A percentile compares a stretch with the other conserved stretches of the same genome.
Conservation (phyloP, 2,888 invertebrate species). For the Agriopis marginaria region DNA sequence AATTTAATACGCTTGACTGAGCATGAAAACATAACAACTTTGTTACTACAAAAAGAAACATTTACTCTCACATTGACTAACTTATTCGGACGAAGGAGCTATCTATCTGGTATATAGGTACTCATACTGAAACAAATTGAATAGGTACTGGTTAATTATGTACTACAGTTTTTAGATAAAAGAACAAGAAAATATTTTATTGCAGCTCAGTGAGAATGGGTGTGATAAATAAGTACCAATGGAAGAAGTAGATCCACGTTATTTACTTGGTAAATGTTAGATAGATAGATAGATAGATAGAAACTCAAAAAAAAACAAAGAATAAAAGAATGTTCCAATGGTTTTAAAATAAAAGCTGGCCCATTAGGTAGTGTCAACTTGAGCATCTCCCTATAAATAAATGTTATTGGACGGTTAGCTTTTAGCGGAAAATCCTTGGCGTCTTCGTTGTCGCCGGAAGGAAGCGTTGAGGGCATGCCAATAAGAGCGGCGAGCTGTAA, state of each 20-base stretch:
- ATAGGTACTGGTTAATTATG: neutral
- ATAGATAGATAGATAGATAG: too few relatives aligned
- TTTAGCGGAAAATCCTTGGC: conserved; percentile 66
- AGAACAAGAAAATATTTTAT: neutral
- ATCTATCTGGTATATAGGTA: neutral
- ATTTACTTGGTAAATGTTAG: conserved; percentile 3
- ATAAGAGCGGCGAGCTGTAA: conserved; percentile 76
- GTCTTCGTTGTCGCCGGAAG: conserved; percentile 61
- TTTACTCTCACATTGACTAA: conserved; percentile 36
- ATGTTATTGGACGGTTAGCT: conserved; percentile 60
- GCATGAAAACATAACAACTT: conserved; percentile 61
- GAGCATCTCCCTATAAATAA: conserved; percentile 42
- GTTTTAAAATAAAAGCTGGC: conserved; percentile 26
- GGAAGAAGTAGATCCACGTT: neutral
- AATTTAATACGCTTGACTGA: conserved; percentile 60
- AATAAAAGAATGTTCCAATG: too few relatives aligned
- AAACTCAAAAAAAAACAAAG: too few relatives aligned
- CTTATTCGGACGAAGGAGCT: conserved; percentile 19
- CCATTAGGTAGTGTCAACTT: conserved; percentile 28
- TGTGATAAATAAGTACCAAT: too few relatives aligned
- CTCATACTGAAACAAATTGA: neutral
- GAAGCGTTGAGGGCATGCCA: conserved; percentile 81
- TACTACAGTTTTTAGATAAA: neutral
- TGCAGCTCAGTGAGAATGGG: neutral
- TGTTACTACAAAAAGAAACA: conserved; percentile 55